A percentile compares a stretch with the other conserved stretches of the same genome.
These are phyloP conservation scores for Diphyllodes magnificus DNA, from an alignment of 2,113 vertebrate species.

Conservation along the genomic window DNA sequence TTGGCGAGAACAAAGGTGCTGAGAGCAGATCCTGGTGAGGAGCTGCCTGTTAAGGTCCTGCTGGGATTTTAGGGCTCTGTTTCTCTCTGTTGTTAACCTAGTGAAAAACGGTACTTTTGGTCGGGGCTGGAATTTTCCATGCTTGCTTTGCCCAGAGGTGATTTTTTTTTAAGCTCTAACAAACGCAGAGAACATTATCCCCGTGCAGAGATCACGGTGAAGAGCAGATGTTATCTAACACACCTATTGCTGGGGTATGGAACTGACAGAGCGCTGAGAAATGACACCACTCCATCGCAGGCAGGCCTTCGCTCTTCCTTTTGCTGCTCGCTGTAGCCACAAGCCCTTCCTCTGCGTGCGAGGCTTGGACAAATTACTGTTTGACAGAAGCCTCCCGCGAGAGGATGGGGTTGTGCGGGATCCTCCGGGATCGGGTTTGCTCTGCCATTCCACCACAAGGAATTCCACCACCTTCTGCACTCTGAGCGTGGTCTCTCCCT, in stretches of 20 bases:
- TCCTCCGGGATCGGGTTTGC: accelerated
- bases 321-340: background rate
- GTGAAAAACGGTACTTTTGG: background rate
- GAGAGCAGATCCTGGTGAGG: background rate
- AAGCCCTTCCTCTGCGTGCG: background rate
- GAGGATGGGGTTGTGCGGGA: background rate
- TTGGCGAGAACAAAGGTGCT: background rate
- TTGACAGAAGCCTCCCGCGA: background rate
- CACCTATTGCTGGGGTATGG: background rate
- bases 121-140: background rate
- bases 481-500: accelerated
- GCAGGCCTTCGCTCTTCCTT: background rate
- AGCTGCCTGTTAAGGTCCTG: background rate
- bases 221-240: background rate
- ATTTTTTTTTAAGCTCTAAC: background rate
- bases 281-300: background rate
- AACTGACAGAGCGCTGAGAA: background rate
- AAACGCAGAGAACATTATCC: background rate
- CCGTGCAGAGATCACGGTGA: background rate
- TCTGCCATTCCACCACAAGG: accelerated
- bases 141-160: background rate
- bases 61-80: background rate
- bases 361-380: accelerated
- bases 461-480: accelerated
- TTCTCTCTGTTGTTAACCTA: background rate